A percentile compares a stretch with the other conserved stretches of the same genome.
These are phyloP conservation scores for Nannoperca obscura DNA, from an alignment of 2,797 vertebrate species.

Conservation along the genomic window DNA sequence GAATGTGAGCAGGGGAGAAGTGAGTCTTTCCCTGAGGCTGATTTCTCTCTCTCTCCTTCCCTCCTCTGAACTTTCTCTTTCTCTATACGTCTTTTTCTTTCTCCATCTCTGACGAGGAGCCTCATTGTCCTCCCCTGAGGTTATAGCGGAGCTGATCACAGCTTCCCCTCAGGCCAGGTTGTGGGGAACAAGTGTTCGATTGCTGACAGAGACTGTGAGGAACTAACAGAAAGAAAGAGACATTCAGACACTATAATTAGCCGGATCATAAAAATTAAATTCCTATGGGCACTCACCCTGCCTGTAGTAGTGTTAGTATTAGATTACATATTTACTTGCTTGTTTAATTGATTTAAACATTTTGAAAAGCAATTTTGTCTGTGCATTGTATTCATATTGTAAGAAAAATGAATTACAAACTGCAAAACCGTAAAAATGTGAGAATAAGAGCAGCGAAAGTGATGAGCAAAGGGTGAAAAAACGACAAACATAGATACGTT, in stretches of 20 bases:
- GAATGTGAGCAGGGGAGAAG: slow-evolving; percentile 52
- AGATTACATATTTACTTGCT: slow-evolving; percentile 7
- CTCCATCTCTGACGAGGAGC: slow-evolving; percentile 58
- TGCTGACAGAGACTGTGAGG: slow-evolving; percentile 42
- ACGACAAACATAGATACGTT: background rate
- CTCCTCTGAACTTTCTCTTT: slow-evolving; percentile 26
- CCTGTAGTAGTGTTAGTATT: background rate
- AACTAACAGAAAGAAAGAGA: slow-evolving; percentile 32
- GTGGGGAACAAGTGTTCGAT: slow-evolving; percentile 48
- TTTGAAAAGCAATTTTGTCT: background rate
- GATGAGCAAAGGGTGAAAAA: background rate
- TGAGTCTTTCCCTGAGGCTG: slow-evolving; percentile 62
- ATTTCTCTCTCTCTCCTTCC: slow-evolving; percentile 19
- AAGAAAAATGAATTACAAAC: slow-evolving; percentile 6
- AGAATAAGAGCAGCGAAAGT: slow-evolving; percentile 6
- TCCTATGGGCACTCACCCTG: slow-evolving; percentile 6
- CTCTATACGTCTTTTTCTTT: slow-evolving; percentile 27
- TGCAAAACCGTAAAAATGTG: background rate
- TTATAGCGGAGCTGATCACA: slow-evolving; percentile 59
- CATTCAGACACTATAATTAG: slow-evolving; percentile 39
- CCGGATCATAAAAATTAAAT: slow-evolving; percentile 18
- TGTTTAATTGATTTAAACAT: slow-evolving; percentile 19
- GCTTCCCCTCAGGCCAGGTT: slow-evolving; percentile 61
- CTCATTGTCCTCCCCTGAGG: slow-evolving; percentile 50
- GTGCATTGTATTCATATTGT: background rate